Evolutionary conservation across 2,888 invertebrate genomes (phyloP), one percentile per base, ranked within the genome.

Genomic region (Lepidocyrtinus sp.): DNA sequence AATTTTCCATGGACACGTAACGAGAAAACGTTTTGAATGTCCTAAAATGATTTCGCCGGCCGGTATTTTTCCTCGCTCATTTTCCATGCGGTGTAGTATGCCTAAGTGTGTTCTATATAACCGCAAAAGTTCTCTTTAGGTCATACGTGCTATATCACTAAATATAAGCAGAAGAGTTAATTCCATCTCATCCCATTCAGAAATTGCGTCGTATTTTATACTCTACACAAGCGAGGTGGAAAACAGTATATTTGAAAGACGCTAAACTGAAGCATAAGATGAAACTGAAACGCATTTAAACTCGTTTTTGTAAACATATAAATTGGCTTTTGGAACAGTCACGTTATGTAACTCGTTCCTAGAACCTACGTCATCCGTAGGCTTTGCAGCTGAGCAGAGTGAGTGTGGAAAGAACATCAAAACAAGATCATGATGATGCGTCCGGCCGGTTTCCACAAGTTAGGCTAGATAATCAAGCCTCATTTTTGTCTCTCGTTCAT

Each of bases 61-160:
- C 72, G 72, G 72, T 59, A 63, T 72, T 72, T 64, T 72, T 24
- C 50, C 50, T 9, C 19, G 19, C 15, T n/a, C 50, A 12, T 17
- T 50, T 50, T 50, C 2, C 15, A 50, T 12, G 36, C 36, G 12
- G 15, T 1, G 50, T 50, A 50, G 50, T 50, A 50, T 2, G 12
- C 17, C 17, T n/a, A n/a, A n/a, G n/a, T n/a, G n/a, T n/a, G n/a
- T n/a, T n/a, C 5, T 36, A 50, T 17, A 50, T 50, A 50, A 50
- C 50, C 17, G 50, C 50, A 50, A 15, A 17, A 2, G n/a, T 50
- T 50, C 15, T 50, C 50, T 50, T 12, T 50, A 12, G 50, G 50
- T 50, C 50, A 50, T 50, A 50, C 50, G 50, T 50, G 50, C 1
- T n/a, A n/a, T n/a, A n/a, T n/a, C n/a, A n/a, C n/a, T n/a, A n/a